A percentile compares a stretch with the other conserved stretches of the same genome.
These are phyloP conservation scores for Nasonovia ribisnigri DNA, from an alignment of 2,888 invertebrate genomes.

Conservation along the genomic window DNA sequence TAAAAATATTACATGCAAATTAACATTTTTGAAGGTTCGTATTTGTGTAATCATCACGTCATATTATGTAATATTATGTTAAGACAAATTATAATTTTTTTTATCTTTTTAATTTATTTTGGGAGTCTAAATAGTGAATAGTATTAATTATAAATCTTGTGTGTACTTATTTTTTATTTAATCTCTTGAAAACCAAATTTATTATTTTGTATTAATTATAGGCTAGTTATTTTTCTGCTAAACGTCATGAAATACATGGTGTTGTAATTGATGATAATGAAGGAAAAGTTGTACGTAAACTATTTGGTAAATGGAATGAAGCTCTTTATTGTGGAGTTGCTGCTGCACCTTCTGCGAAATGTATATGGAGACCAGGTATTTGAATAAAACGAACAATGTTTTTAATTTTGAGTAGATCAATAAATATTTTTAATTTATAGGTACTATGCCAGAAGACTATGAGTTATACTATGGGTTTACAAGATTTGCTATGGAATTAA, in stretches of 20 bases:
- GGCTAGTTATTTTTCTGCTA: slow-evolving; percentile 84
- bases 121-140: not conserved
- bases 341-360: slow-evolving; percentile 79
- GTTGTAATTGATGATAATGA: slow-evolving; percentile 74
- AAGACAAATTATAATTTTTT: not conserved
- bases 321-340: slow-evolving; percentile 82
- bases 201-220: slow-evolving; percentile 70
- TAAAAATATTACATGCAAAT: slow-evolving; percentile 79
- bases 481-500: slow-evolving; percentile 86
- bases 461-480: slow-evolving; percentile 88
- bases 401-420: not conserved
- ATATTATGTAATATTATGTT: not conserved
- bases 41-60: not conserved
- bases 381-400: not conserved
- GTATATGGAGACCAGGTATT: slow-evolving; percentile 83
- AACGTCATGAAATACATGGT: slow-evolving; percentile 83
- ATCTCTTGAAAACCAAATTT: not conserved
- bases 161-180: not conserved
- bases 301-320: slow-evolving; percentile 88
- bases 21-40: slow-evolving; percentile 84
- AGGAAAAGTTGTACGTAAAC: slow-evolving; percentile 74
- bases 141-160: not conserved
- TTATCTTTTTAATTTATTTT: not conserved
- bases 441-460: slow-evolving; percentile 84
- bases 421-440: slow-evolving; percentile 69